Conservation (phyloP, 2,113 vertebrate species). For the Harpagus bidentatus region DNA sequence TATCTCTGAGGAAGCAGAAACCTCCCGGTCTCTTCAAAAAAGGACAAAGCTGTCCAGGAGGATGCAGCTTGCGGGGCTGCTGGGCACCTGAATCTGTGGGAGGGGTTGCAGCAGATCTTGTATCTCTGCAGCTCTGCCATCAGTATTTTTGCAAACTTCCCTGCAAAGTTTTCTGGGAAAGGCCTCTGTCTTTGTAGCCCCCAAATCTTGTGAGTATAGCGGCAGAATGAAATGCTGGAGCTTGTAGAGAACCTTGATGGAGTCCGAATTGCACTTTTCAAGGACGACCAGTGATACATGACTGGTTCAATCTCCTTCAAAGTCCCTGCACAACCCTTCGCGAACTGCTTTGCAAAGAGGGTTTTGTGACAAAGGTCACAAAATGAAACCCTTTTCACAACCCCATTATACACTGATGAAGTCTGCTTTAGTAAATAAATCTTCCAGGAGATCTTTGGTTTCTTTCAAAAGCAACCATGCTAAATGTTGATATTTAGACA, state of each 20-base stretch:
- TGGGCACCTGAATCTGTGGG: background rate
- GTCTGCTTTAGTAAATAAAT: background rate
- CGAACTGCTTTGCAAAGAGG: background rate
- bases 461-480: background rate
- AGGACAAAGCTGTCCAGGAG: background rate
- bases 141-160: background rate
- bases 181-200: background rate
- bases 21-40: background rate
- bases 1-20: background rate
- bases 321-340: background rate
- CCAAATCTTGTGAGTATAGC: background rate
- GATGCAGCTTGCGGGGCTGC: background rate
- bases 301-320: background rate
- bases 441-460: background rate
- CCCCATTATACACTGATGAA: background rate
- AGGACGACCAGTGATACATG: background rate
- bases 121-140: background rate
- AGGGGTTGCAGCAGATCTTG: background rate
- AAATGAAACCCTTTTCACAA: background rate
- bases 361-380: background rate
- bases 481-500: background rate
- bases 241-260: background rate
- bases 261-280: background rate
- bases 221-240: background rate
- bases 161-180: background rate